These are phyloP conservation scores for Brienomyrus longianalis DNA, from an alignment of 2,113 vertebrate species.

Conservation along the genomic window DNA sequence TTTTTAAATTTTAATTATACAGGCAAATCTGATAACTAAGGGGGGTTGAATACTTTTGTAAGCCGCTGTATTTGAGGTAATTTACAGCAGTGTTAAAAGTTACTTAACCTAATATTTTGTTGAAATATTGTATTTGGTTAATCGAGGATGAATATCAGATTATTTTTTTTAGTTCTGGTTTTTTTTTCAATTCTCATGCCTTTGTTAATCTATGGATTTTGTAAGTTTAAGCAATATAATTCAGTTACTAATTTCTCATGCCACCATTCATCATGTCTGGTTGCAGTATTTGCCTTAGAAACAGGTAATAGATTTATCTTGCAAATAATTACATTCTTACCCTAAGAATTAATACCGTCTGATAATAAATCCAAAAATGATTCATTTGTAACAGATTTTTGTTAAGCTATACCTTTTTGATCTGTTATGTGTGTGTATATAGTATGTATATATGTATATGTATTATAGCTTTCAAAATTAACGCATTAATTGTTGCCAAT, in stretches of 20 bases:
- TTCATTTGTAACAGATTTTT: not conserved
- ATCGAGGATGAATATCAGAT: not conserved
- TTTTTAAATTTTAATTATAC: not conserved
- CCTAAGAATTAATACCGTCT: not conserved
- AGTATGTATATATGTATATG: not conserved
- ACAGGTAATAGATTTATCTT: not conserved
- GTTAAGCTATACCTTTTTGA: not conserved
- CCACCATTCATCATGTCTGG: too few species aligned
- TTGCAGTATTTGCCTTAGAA: not conserved
- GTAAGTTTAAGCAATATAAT: not conserved
- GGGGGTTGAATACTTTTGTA: not conserved
- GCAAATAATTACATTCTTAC: not conserved
- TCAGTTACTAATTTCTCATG: not conserved
- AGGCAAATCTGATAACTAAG: not conserved
- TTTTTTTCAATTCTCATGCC: not conserved
- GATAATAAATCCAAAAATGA: not conserved
- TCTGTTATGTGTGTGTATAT: not conserved
- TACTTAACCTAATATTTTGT: not conserved
- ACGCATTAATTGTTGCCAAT: not conserved
- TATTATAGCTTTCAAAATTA: not conserved
- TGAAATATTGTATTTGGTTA: not conserved
- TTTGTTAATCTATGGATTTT: not conserved
- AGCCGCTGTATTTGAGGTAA: not conserved
- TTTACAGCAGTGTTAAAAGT: not conserved
- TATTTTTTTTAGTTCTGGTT: not conserved